A percentile compares a stretch with the other conserved stretches of the same genome.
These are phyloP conservation scores for Redunca redunca DNA, from an alignment of 2,113 vertebrate species.

Conservation along the genomic window DNA sequence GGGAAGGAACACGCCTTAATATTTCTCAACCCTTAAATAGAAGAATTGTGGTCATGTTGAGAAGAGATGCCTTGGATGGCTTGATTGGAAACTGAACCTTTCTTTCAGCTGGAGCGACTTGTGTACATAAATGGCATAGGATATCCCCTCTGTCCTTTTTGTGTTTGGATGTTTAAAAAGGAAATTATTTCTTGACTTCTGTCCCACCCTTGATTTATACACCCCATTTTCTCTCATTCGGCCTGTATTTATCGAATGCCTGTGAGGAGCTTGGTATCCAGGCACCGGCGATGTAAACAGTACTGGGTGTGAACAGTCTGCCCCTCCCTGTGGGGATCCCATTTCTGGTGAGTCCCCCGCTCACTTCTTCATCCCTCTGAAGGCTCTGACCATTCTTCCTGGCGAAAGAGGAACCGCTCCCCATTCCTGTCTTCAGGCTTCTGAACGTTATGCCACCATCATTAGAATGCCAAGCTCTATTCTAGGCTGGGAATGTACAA, in stretches of 20 bases:
- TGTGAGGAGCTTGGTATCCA: neutral
- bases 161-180: neutral
- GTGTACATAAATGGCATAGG: neutral
- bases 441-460: neutral
- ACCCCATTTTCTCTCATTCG: neutral
- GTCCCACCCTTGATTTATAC: neutral
- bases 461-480: neutral
- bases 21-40: neutral
- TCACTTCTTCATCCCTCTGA: neutral
- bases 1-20: neutral
- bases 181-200: neutral
- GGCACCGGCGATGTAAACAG: accelerated
- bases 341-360: neutral
- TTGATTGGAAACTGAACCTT: neutral
- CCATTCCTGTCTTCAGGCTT: neutral
- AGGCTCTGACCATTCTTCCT: neutral
- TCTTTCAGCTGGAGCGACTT: neutral
- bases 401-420: neutral
- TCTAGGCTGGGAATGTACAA: neutral
- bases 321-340: accelerated
- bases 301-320: neutral
- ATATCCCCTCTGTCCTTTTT: neutral
- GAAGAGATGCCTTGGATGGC: neutral
- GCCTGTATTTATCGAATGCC: neutral
- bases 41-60: neutral